These are phyloP conservation scores for Gobio gobio DNA, from an alignment of 2,113 vertebrate genomes.

Conservation along the genomic window DNA sequence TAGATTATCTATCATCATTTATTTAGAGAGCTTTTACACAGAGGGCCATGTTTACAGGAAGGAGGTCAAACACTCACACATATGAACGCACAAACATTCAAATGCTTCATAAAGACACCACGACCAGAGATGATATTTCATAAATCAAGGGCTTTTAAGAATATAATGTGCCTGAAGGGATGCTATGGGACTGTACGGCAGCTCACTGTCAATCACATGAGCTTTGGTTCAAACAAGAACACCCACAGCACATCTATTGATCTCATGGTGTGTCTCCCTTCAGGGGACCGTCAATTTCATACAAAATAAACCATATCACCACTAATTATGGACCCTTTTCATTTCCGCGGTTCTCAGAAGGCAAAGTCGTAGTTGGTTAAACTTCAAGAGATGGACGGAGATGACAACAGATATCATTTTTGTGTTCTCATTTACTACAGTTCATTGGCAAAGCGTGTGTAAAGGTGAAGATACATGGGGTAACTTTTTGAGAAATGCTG, in stretches of 20 bases:
- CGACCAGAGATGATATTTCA: background rate
- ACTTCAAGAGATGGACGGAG: too few species aligned
- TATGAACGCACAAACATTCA: background rate
- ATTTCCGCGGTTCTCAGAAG: too few species aligned
- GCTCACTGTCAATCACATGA: slow-evolving; percentile 7
- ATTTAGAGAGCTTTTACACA: slow-evolving; percentile 9
- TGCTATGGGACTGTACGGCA: background rate
- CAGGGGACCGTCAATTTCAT: background rate
- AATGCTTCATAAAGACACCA: background rate
- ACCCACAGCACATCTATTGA: background rate
- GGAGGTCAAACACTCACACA: slow-evolving; percentile 25
- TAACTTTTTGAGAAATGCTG: too few species aligned
- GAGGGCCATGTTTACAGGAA: slow-evolving; percentile 10
- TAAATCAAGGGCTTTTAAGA: slow-evolving; percentile 16
- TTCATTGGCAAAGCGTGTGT: too few species aligned
- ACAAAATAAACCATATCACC: background rate
- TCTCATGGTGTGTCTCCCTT: background rate
- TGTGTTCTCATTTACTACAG: too few species aligned
- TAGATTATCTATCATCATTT: slow-evolving; percentile 33
- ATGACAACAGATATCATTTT: too few species aligned
- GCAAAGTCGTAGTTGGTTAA: too few species aligned
- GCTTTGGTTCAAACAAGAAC: slow-evolving; percentile 7
- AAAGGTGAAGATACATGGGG: too few species aligned
- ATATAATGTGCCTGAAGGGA: slow-evolving; percentile 3
- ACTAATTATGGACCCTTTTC: too few species aligned